Base-by-base conservation (phyloP, 2,113 vertebrate species). In the Forbesichthys agassizii region DNA sequence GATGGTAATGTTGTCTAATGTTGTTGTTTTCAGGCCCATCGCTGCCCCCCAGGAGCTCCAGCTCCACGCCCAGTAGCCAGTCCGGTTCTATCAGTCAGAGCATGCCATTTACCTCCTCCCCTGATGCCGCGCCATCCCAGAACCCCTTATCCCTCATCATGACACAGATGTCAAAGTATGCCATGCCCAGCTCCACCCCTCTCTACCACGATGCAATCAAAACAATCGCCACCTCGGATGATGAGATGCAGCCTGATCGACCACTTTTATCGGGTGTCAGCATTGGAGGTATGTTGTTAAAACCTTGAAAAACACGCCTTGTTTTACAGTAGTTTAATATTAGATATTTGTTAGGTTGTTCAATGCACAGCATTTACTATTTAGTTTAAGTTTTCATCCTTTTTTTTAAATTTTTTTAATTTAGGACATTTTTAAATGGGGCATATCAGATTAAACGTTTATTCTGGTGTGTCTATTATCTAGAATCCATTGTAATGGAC, bases 191-290 rank as follows among this genome's bases (percentile, higher is more conserved):
- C 88, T 95, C 96, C 75, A 98, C 96, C 9, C 98, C 98, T 0
- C 96, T 99, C 48, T 99, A 99, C 91, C 98, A 99, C 84, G 98
- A 99, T 3, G 96, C 98, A 84, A 99, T 99, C 93, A 99, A 99
- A 92, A 99, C 97, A 71, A 98, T 99, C 0, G 96, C 97, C 88
- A 97, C 96, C 73, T 99, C 97, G 0, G 98, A 99, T 1, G 98
- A 99, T 0, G 98, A 99, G 87, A 93, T 98, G 90, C 84, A 96
- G 52, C 92, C 96, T 0, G 97, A 99, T 76, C 93, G 95, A 74
- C 94, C 96, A 18, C 91, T 98, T 79, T 92, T 98, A 0, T 93
- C 96, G 0, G 94, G 95, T 7, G 94, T 95, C 68, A 94, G 88
- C 69, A 94, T 96, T 79, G 89, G 95, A 90, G 96, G 97, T 99